Evolutionary conservation across 2,888 invertebrate species (phyloP).

Genomic region (Andrena trimmerana): DNA sequence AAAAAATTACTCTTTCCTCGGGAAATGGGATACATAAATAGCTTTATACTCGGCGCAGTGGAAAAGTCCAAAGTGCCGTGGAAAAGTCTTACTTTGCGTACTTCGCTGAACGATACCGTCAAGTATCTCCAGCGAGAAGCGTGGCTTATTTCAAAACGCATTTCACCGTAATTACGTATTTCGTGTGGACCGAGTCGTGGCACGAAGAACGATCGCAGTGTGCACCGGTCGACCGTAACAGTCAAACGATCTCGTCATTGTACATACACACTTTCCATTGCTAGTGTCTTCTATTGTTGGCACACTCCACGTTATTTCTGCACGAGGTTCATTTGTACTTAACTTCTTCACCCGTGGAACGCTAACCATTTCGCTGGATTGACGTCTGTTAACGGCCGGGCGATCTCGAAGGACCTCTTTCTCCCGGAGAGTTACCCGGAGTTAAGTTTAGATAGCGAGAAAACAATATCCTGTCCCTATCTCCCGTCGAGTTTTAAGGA

Average conservation of each 20-base stretch:
- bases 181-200: slow-evolving; percentile 12
- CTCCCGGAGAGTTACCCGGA: not conserved
- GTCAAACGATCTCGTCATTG: slow-evolving; percentile 22
- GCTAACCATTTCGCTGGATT: not conserved
- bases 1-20: slow-evolving; percentile 42
- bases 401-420: slow-evolving; percentile 10
- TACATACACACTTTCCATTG: not conserved
- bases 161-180: slow-evolving; percentile 40
- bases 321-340: not conserved
- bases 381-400: slow-evolving; percentile 20
- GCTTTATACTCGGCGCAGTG: slow-evolving; percentile 53
- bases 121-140: slow-evolving; percentile 21
- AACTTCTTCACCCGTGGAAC: not conserved
- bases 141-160: slow-evolving; percentile 39
- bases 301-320: not conserved
- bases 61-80: slow-evolving; percentile 56
- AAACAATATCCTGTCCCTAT: slow-evolving; percentile 69
- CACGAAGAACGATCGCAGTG: slow-evolving; percentile 11
- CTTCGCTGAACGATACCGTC: slow-evolving; percentile 44
- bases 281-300: not conserved
- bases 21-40: slow-evolving; percentile 52
- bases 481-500: slow-evolving; percentile 63
- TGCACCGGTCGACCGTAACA: slow-evolving; percentile 7
- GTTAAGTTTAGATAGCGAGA: slow-evolving; percentile 53
- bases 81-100: slow-evolving; percentile 53